These are phyloP conservation scores for Diceros bicornis DNA, from an alignment of 2,797 vertebrate species.

Conservation along the genomic window DNA sequence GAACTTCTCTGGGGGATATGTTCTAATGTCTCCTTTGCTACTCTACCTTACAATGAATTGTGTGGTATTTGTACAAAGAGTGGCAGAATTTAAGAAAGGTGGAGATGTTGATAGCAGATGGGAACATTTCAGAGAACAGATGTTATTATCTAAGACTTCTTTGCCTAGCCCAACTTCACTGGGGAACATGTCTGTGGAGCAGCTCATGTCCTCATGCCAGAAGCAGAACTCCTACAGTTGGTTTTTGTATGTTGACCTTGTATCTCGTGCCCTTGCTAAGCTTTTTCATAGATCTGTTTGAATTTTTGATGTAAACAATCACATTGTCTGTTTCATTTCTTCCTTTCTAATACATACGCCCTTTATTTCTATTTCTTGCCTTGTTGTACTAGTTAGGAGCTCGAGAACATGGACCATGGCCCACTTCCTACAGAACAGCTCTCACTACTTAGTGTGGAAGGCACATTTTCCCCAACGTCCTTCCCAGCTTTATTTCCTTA, in stretches of 20 bases:
- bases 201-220: not conserved
- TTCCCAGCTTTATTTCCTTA: not conserved
- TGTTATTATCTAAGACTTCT: not conserved
- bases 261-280: no score
- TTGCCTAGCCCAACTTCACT: not conserved
- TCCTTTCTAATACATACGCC: not conserved
- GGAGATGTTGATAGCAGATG: not conserved
- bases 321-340: not conserved
- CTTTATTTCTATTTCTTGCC: not conserved
- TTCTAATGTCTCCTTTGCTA: not conserved
- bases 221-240: not conserved
- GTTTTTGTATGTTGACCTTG: not conserved
- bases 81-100: not conserved
- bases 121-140: not conserved
- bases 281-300: not conserved
- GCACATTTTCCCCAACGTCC: not conserved
- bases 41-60: not conserved
- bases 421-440: not conserved
- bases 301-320: not conserved
- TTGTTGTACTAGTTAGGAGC: not conserved
- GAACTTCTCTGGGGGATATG: no score
- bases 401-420: not conserved
- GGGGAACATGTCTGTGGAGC: not conserved
- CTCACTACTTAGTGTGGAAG: not conserved
- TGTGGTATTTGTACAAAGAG: not conserved